Evolutionary conservation across 92 coral and sea anemone species (phyloP).

Genomic region (Epizoanthus scotinus): DNA sequence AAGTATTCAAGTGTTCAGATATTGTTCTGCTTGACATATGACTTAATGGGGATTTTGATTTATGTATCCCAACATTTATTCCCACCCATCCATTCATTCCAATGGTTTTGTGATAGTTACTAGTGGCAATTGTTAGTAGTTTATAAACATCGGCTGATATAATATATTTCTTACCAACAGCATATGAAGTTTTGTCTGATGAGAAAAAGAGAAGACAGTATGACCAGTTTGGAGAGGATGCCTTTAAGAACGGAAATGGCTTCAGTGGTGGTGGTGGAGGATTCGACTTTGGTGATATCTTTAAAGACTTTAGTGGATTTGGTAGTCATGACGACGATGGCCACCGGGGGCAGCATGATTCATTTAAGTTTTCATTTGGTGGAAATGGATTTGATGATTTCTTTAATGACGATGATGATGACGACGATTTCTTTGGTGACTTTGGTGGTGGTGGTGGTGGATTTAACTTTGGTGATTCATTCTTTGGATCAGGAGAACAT

Average conservation of each 20-base stretch:
- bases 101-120: too few relatives aligned
- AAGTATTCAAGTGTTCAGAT: not conserved
- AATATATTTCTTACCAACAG: constrained; percentile 44
- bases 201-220: constrained; percentile 92
- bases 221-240: constrained; percentile 99
- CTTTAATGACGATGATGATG: constrained; percentile 86
- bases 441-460: constrained; percentile 66
- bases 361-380: constrained; percentile 92
- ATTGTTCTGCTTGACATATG: not conserved
- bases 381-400: constrained; percentile 93
- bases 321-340: constrained; percentile 52
- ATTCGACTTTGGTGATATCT: constrained; percentile 82
- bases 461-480: constrained; percentile 74
- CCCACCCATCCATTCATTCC: too few relatives aligned
- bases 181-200: constrained; percentile 95
- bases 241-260: constrained; percentile 78
- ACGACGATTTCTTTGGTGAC: constrained; percentile 73
- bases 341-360: constrained; percentile 63
- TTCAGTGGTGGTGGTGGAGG: constrained; percentile 63
- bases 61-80: not conserved
- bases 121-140: not conserved
- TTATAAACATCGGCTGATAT: not conserved
- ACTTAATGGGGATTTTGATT: not conserved
- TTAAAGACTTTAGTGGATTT: constrained; percentile 77
- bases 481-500: constrained; percentile 67